Evolutionary conservation across 2,113 vertebrate species (phyloP), one percentile per base, ranked within the genome.

Genomic region (Cyprichromis sp.): DNA sequence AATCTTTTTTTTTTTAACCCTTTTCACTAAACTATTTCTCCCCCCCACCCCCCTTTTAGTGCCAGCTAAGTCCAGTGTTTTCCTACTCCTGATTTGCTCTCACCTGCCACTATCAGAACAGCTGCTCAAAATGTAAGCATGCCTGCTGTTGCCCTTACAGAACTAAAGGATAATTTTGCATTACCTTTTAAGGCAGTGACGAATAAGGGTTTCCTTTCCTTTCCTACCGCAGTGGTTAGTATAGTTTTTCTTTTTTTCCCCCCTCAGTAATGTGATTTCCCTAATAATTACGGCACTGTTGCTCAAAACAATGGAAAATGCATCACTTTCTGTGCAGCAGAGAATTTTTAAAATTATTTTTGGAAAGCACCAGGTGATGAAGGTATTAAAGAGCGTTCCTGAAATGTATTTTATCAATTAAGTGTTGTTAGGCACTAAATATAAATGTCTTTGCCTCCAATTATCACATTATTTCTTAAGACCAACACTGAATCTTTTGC

Each of bases 1-100:
- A 89, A 94, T 94, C 87, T 54, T 76, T 55, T 14, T 55, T 14
- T 36, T 21, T 61, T 53, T 26, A 29, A 38, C 42, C 40, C n/a
- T 45, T 81, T 80, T 78, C 80, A 13, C 82, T 73, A 42, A 85
- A 84, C 21, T 54, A 21, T 76, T 38, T n/a, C 21, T n/a, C 38
- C 5, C 26, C 26, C 26, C 29, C 29, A 4, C 26, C 26, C 24
- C 24, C 31, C 34, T 38, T 83, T 73, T 26, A 76, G 85, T 86
- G 36, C 45, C 34, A 17, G n/a, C 42, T 76, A 14, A 73, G 45
- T 83, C 66, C 45, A 53, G 4, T 34, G 29, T 83, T 84, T 71
- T 54, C 11, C 78, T 6, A 2, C 63, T 68, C 38, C 19, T 61
- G 42, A 81, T 73, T 26, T 17, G 31, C 11, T 21, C 19, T 68